Evolutionary conservation across 1,140 invertebrate genomes (phyloP).

Genomic region (Harlomillsia oculata): DNA sequence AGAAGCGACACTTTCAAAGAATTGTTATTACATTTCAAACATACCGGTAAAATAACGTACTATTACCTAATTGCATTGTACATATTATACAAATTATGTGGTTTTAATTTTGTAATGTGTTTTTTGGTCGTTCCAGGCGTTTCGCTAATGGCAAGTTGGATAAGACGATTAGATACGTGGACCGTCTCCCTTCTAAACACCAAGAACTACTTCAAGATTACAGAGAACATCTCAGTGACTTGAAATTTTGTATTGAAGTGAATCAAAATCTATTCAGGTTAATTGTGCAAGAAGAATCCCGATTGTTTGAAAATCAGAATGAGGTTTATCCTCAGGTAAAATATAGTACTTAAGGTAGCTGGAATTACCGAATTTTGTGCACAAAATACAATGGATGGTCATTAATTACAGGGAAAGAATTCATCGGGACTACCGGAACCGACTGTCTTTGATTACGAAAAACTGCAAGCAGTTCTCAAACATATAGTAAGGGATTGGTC

Average conservation of each 20-base stretch:
- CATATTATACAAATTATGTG: constrained; percentile 4
- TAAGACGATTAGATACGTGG: constrained; percentile 62
- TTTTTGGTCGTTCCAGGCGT: constrained; percentile 37
- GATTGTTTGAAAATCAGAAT: constrained; percentile 71
- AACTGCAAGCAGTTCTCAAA: constrained; percentile 85
- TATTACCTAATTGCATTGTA: constrained; percentile 36
- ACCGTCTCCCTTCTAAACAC: constrained; percentile 61
- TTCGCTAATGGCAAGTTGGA: constrained; percentile 50
- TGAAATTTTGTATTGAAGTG: constrained; percentile 68
- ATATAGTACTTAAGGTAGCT: neutral
- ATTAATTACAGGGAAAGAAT: neutral
- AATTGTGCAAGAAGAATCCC: constrained; percentile 69
- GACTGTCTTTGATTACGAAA: constrained; percentile 55
- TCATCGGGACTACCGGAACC: constrained; percentile 9
- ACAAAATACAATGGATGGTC: too few species aligned
- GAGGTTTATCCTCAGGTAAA: constrained; percentile 40
- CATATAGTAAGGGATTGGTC: constrained; percentile 96
- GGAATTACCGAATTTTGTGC: too few species aligned
- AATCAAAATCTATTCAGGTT: constrained; percentile 75
- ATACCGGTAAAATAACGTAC: constrained; percentile 55
- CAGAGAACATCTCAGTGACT: constrained; percentile 58
- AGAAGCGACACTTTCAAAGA: constrained; percentile 64
- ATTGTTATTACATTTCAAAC: constrained; percentile 68
- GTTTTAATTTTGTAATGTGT: constrained; percentile 15
- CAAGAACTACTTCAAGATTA: constrained; percentile 66